Evolutionary conservation across 2,797 vertebrate species (phyloP), one percentile per base, ranked within the genome.

Genomic region (Thamnophis elegans): DNA sequence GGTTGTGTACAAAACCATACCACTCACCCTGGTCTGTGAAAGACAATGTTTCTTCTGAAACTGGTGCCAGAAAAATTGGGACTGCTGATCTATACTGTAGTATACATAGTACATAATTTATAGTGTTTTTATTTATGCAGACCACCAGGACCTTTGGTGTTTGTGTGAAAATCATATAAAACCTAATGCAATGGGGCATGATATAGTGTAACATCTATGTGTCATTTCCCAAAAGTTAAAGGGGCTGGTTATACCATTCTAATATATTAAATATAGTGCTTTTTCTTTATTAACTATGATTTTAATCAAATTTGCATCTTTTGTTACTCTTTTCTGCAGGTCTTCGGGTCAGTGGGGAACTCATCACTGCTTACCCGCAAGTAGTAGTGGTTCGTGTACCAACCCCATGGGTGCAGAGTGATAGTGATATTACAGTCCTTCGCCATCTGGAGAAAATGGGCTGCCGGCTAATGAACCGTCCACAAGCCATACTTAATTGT

Each of bases 381-480:
- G 98, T 98, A 93, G 98, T 98, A 68, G 98, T 98, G 4, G 98
- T 98, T 25, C 97, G 98, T 93, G 98, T 98, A n/a, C 98, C 98
- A 90, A 98, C 98, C 10, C 98, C 98, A 62, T 98, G 98, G 98
- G 98, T 98, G 53, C 98, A 98, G 87, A 98, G 98, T 65, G 98
- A 98, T 94, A 98, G 98, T 0, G 98, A 98, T 93, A 98, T 98
- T 93, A 98, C 98, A 26, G 97, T 98, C 85, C 95, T 98, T 92
- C 97, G 98, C 36, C 98, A 98, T 93, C 94, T 98, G 20, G 98
- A 98, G 95, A 98, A 98, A 96, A 98, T 98, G 98, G 98, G 98
- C 82, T 98, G 98, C 93, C 97, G 98, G 1, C 22, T 98, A 92
- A 98, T 98, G 97, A 98, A 98, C 93, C 97, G 98, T 88, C 98